These are phyloP conservation scores for Apodemia duryi DNA, from an alignment of 2,888 invertebrate species.

Conservation along the genomic window DNA sequence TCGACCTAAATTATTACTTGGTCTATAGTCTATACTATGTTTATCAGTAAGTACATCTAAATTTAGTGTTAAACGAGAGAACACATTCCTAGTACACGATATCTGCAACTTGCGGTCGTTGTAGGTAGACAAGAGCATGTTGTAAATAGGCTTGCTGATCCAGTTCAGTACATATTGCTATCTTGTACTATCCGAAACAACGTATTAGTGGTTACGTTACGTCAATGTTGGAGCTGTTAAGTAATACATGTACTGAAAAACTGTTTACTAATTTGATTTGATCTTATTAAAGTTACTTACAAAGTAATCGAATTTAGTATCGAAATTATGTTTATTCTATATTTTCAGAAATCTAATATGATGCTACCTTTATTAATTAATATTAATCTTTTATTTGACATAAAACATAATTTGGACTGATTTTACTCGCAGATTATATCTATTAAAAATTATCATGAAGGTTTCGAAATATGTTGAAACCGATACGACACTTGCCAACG, in stretches of 20 bases:
- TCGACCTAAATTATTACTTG: no score
- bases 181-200: constrained; percentile 26
- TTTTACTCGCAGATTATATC: no score
- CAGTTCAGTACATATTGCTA: constrained; percentile 27
- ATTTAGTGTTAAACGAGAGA: not conserved
- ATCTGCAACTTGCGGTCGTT: constrained; percentile 23
- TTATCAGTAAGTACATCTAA: not conserved
- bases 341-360: no score
- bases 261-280: not conserved
- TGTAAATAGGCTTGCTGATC: constrained; percentile 26
- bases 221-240: constrained; percentile 16
- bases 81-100: constrained; percentile 5
- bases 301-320: not conserved
- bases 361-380: no score
- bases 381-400: no score
- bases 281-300: not conserved
- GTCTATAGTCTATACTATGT: not conserved
- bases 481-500: no score
- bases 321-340: no score
- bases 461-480: no score
- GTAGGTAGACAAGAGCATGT: constrained; percentile 21
- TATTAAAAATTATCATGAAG: no score
- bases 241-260: not conserved
- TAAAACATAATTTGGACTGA: no score
- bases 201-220: constrained; percentile 29